Percentiles rank a stretch among this genome's conserved stretches.
These are phyloP conservation scores for Suillia variegata DNA, from an alignment of 2,888 invertebrate genomes.

Conservation along the genomic window DNA sequence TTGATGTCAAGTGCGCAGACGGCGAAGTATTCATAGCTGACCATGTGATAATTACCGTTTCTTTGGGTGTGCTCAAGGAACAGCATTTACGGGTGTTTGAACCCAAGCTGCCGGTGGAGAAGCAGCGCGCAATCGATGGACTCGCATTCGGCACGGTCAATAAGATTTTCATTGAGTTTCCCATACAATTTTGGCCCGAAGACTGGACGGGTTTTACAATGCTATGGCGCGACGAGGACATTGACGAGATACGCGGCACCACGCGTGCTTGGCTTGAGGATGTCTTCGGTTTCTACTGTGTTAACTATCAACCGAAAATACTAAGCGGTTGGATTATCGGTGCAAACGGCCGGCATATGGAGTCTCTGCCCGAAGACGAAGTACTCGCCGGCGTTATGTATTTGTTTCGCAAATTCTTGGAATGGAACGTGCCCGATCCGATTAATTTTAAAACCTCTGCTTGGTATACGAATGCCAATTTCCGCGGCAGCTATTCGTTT, in stretches of 20 bases:
- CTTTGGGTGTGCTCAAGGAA: conserved; percentile 69
- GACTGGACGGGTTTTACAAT: conserved; percentile 65
- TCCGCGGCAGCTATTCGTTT: conserved; percentile 72
- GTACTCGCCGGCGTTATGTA: conserved; percentile 52
- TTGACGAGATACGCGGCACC: conserved; percentile 49
- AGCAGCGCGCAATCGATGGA: conserved; percentile 63
- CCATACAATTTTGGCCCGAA: conserved; percentile 66
- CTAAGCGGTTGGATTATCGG: conserved; percentile 76
- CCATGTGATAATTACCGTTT: conserved; percentile 67
- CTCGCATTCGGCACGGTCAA: conserved; percentile 68
- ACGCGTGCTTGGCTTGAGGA: conserved; percentile 67
- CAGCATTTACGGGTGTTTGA: conserved; percentile 58
- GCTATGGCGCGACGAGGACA: conserved; percentile 66
- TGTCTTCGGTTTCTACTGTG: conserved; percentile 71
- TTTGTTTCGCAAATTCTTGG: conserved; percentile 55
- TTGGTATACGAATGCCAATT: conserved; percentile 69
- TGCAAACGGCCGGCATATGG: conserved; percentile 67
- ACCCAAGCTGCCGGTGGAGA: conserved; percentile 63
- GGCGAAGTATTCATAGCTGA: conserved; percentile 63
- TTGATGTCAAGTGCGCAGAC: conserved; percentile 54
- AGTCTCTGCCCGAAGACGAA: conserved; percentile 65
- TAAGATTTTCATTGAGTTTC: conserved; percentile 69
- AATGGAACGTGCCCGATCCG: conserved; percentile 54
- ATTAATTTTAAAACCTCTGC: conserved; percentile 62
- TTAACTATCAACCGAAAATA: conserved; percentile 68